These are phyloP conservation scores for Dryobotodes eremita DNA, from an alignment of 2,888 invertebrate genomes.

Conservation along the genomic window DNA sequence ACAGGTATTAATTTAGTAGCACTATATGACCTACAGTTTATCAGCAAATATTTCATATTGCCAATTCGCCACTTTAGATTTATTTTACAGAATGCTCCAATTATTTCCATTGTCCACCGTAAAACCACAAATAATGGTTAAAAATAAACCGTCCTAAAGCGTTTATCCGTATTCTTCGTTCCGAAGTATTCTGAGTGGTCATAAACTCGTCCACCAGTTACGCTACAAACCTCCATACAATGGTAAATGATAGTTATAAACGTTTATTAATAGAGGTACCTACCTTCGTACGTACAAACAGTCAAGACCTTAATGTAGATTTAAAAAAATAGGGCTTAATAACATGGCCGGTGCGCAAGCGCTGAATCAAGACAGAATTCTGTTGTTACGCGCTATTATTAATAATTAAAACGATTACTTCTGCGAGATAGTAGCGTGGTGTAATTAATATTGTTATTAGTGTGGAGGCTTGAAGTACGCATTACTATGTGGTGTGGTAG, in stretches of 20 bases:
- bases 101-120: conserved; percentile 31
- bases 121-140: conserved; percentile 36
- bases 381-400: conserved; percentile 71
- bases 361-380: conserved; percentile 58
- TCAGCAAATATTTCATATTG: background rate
- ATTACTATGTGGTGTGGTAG: conserved; percentile 53
- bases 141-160: conserved; percentile 23
- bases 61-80: background rate
- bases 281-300: conserved; percentile 42
- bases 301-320: conserved; percentile 54
- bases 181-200: conserved; percentile 32
- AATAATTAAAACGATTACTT: conserved; percentile 82
- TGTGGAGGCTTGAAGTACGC: conserved; percentile 66
- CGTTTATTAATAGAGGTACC: conserved; percentile 66
- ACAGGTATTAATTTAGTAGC: background rate
- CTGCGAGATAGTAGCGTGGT: conserved; percentile 70
- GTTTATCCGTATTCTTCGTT: conserved; percentile 47
- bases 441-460: conserved; percentile 82
- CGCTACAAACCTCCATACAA: conserved; percentile 50
- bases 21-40: background rate
- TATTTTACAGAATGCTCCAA: conserved; percentile 16
- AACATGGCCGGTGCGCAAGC: conserved; percentile 44
- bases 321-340: conserved; percentile 61
- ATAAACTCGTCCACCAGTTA: conserved; percentile 56
- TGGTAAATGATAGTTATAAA: conserved; percentile 70